Conservation (phyloP, 2,888 invertebrate genomes). For the Ectobius pallidus region DNA sequence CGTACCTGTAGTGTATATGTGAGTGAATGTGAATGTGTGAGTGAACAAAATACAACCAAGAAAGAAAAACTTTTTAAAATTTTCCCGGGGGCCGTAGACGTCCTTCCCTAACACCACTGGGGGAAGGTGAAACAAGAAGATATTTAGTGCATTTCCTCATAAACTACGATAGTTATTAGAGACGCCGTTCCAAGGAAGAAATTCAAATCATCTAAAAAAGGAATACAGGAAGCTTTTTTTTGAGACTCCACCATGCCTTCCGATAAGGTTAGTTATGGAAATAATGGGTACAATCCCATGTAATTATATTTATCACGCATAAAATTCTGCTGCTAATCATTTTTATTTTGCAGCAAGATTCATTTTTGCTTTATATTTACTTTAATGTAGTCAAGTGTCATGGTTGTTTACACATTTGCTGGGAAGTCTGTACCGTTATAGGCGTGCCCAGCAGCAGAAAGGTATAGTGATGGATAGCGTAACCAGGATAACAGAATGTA, state of each 20-base stretch:
- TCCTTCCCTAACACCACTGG: not conserved
- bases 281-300: too few species aligned
- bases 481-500: too few species aligned
- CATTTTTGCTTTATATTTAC: too few species aligned
- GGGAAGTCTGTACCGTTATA: too few species aligned
- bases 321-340: too few species aligned
- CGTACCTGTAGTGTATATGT: not conserved
- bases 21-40: not conserved
- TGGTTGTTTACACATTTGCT: too few species aligned
- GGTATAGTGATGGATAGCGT: too few species aligned
- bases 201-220: not conserved
- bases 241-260: slow-evolving; percentile 38
- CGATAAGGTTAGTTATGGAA: slow-evolving; percentile 42
- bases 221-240: not conserved
- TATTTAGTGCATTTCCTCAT: not conserved
- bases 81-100: not conserved
- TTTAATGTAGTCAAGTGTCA: too few species aligned
- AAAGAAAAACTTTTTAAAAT: not conserved
- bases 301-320: too few species aligned
- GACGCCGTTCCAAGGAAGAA: not conserved
- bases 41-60: too few species aligned
- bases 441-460: too few species aligned
- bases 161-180: not conserved
- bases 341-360: too few species aligned
- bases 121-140: not conserved